Conservation (phyloP, 1,140 invertebrate species). For the Steinernema feltiae region DNA sequence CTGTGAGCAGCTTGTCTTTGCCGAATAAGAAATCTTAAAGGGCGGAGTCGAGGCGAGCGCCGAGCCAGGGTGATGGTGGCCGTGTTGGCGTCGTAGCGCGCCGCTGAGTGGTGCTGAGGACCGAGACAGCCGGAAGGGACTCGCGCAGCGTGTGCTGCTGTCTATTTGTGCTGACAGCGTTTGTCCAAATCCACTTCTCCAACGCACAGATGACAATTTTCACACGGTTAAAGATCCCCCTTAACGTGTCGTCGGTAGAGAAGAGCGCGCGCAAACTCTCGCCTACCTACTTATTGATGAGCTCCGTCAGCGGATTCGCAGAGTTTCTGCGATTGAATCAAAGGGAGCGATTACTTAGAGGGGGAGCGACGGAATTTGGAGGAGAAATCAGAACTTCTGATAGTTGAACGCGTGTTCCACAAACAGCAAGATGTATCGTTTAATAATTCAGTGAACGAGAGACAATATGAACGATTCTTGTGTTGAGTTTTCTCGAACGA, state of each 20-base stretch:
- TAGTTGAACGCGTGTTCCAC: background rate
- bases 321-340: background rate
- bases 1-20: conserved; percentile 15
- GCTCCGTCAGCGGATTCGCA: background rate
- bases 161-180: conserved; percentile 15
- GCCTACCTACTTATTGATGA: conserved; percentile 15
- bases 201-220: conserved; percentile 14
- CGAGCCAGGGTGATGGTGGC: conserved; percentile 3
- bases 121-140: conserved; percentile 14
- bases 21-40: conserved; percentile 14
- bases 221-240: conserved; percentile 15
- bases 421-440: background rate
- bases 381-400: background rate
- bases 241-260: conserved; percentile 11
- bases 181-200: conserved; percentile 15
- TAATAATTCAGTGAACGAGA: conserved; percentile 6
- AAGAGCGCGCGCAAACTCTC: conserved; percentile 13
- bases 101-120: background rate
- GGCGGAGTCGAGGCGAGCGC: background rate
- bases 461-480: conserved; percentile 3
- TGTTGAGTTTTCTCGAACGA: background rate
- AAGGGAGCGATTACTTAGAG: background rate
- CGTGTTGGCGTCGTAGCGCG: background rate
- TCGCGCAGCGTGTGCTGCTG: conserved; percentile 14
- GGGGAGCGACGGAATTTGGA: background rate